These are phyloP conservation scores for Escarpia spicata DNA, from an alignment of 2,888 invertebrate species.

Conservation along the genomic window DNA sequence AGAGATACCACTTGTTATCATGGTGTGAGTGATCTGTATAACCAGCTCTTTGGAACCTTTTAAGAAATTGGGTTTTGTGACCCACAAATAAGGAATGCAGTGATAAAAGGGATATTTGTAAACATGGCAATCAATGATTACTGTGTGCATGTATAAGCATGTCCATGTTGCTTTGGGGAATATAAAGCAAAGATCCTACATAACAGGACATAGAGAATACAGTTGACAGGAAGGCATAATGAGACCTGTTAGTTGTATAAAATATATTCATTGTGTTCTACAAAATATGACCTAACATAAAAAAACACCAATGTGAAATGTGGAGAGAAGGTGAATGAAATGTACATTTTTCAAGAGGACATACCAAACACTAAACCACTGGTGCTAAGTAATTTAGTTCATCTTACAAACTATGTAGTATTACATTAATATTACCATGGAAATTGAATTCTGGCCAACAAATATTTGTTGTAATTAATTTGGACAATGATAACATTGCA, in stretches of 20 bases:
- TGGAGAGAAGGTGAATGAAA: background rate
- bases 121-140: no score
- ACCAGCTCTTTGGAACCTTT: background rate
- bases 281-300: background rate
- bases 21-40: background rate
- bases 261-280: background rate
- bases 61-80: background rate
- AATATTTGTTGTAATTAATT: background rate
- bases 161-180: no score
- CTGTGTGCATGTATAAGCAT: no score
- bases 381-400: background rate
- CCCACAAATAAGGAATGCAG: no score
- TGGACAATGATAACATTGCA: background rate
- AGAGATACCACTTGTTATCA: background rate
- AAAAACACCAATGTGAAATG: background rate
- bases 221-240: no score
- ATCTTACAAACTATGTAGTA: background rate
- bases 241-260: no score
- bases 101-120: no score
- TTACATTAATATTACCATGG: background rate
- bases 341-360: background rate
- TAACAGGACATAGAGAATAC: no score
- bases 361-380: background rate
- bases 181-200: no score
- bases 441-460: background rate